phyloP scores from a whole-genome alignment of 2,888 invertebrate species.

The Morpho helenor region DNA sequence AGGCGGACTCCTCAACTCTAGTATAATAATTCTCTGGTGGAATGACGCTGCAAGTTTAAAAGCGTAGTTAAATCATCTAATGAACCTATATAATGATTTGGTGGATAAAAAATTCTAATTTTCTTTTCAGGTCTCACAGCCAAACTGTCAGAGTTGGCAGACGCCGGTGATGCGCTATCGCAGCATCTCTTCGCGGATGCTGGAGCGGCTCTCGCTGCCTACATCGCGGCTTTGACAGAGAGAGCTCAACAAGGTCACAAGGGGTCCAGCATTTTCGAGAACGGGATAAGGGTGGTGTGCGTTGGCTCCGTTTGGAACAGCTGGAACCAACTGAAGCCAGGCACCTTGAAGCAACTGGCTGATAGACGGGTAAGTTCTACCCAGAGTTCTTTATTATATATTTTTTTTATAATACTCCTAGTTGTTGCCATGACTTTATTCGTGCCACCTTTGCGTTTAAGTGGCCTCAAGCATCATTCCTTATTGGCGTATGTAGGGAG shows the following conservation, averaged over 20 bases:
- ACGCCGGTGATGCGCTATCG: conserved; percentile 84
- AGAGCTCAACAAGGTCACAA: conserved; percentile 39
- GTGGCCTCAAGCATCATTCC: too few species aligned
- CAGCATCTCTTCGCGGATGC: conserved; percentile 83
- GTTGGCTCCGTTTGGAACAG: conserved; percentile 98
- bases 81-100: too few species aligned
- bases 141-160: conserved; percentile 84
- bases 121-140: conserved; percentile 81
- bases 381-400: background rate
- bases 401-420: too few species aligned
- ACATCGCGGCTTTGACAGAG: conserved; percentile 84
- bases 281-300: conserved; percentile 85
- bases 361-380: conserved; percentile 51
- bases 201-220: conserved; percentile 81
- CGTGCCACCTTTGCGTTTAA: too few species aligned
- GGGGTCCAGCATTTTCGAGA: conserved; percentile 78
- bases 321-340: conserved; percentile 88
- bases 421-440: too few species aligned
- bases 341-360: conserved; percentile 80
- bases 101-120: background rate
- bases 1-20: too few species aligned
- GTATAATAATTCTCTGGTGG: too few species aligned
- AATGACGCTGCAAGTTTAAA: too few species aligned
- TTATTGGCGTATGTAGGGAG: too few species aligned
- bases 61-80: too few species aligned